A percentile compares a stretch with the other conserved stretches of the same genome.
These are phyloP conservation scores for Watersipora subatra DNA, from an alignment of 1,140 invertebrate genomes.

Conservation along the genomic window DNA sequence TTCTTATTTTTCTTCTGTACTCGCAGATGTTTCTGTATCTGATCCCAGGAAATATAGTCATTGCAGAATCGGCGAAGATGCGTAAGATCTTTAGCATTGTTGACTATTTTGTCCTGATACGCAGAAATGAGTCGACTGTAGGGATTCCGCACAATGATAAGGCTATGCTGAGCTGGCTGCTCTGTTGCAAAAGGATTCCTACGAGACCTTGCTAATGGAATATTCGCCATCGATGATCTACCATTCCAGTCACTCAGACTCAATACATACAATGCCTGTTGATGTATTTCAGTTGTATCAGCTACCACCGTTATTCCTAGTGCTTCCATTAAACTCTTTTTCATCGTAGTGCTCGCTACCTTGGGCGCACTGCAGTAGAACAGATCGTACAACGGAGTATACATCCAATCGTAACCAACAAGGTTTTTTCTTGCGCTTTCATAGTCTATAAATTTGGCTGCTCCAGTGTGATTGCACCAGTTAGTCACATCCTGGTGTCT, in stretches of 20 bases:
- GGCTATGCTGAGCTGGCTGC: not conserved
- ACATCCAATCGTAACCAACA: not conserved
- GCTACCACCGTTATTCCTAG: not conserved
- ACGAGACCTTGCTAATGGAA: not conserved
- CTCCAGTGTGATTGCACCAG: too few relatives aligned
- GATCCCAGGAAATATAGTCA: not conserved
- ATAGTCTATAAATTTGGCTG: not conserved
- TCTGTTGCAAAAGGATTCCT: not conserved
- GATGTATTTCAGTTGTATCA: not conserved
- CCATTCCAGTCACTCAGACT: not conserved
- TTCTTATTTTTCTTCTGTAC: not conserved
- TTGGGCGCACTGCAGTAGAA: not conserved
- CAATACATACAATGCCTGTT: not conserved
- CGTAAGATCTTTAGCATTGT: not conserved
- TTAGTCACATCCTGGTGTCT: too few relatives aligned
- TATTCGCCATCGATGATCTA: not conserved
- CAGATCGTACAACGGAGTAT: not conserved
- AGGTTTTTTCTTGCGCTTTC: not conserved
- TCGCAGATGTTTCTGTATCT: too few relatives aligned
- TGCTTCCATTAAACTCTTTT: not conserved
- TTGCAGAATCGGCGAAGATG: too few relatives aligned
- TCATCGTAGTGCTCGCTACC: not conserved
- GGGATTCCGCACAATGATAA: not conserved
- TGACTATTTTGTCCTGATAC: not conserved
- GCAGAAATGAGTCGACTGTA: not conserved